Conservation (phyloP, 2,797 vertebrate species). For the Danio aesculapii region DNA sequence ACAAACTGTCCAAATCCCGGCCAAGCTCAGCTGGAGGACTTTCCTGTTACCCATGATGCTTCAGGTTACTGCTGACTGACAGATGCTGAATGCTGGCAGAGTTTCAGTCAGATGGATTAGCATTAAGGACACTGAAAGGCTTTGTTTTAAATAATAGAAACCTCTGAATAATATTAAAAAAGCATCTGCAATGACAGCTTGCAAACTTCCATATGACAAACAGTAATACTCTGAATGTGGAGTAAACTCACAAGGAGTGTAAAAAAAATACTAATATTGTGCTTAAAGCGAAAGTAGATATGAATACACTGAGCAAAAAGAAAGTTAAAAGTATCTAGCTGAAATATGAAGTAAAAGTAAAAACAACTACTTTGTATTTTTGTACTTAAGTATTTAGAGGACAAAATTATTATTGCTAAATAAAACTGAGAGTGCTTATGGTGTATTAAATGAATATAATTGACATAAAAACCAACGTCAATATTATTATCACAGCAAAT, state of each 20-base stretch:
- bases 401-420: no score
- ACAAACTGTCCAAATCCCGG: slow-evolving; percentile 24
- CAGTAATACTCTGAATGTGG: slow-evolving; percentile 57
- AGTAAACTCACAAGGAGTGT: slow-evolving; percentile 47
- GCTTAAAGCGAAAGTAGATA: no score
- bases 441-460: no score
- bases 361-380: no score
- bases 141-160: slow-evolving; percentile 84
- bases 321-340: no score
- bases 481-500: no score
- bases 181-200: slow-evolving; percentile 77
- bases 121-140: slow-evolving; percentile 76
- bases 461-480: no score
- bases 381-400: no score
- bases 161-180: slow-evolving; percentile 82
- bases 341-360: no score
- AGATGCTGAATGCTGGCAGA: slow-evolving; percentile 72
- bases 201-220: slow-evolving; percentile 52
- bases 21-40: slow-evolving; percentile 47
- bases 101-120: slow-evolving; percentile 80
- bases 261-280: no score
- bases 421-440: no score
- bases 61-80: slow-evolving; percentile 70
- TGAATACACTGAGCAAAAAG: no score
- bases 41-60: slow-evolving; percentile 64